Evolutionary conservation across 2,888 invertebrate species (phyloP).

Genomic region (Cloeon dipterum): DNA sequence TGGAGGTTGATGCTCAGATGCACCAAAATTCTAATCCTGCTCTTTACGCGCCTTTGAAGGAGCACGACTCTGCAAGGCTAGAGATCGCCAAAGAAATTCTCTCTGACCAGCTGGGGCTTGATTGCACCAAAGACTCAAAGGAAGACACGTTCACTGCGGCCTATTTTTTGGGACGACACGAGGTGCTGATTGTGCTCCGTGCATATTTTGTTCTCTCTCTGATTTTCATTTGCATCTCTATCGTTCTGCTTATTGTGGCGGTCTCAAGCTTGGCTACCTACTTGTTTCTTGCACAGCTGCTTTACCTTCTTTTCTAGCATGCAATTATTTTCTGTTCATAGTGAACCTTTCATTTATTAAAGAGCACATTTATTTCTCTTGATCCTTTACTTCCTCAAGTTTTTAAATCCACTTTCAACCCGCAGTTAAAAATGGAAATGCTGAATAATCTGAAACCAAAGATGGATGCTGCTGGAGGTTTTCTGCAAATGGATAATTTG

Average conservation of each 20-base stretch:
- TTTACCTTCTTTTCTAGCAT: constrained; percentile 3
- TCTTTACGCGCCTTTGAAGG: constrained; percentile 30
- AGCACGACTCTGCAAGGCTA: constrained; percentile 43
- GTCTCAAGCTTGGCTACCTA: too few relatives aligned
- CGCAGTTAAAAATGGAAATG: constrained; percentile 45
- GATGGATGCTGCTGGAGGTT: constrained; percentile 12
- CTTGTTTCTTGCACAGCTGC: background rate
- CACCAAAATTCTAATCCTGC: constrained; percentile 34
- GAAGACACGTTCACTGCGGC: constrained; percentile 24
- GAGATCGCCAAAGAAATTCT: constrained; percentile 58
- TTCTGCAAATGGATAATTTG: constrained; percentile 18
- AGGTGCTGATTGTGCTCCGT: constrained; percentile 32
- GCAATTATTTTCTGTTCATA: constrained; percentile 1
- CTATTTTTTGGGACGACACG: constrained; percentile 61
- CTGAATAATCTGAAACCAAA: constrained; percentile 32
- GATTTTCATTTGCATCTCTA: too few relatives aligned
- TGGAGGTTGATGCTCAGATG: constrained; percentile 51
- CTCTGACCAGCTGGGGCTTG: constrained; percentile 40
- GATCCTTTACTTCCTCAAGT: too few relatives aligned
- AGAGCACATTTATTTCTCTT: too few relatives aligned
- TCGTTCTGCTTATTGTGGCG: too few relatives aligned
- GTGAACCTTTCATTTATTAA: too few relatives aligned
- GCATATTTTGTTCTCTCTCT: too few relatives aligned
- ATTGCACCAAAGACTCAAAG: constrained; percentile 22
- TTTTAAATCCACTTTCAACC: too few relatives aligned